A percentile compares a stretch with the other conserved stretches of the same genome.
Conservation (phyloP, 1,140 invertebrate species). For the Scaptomyza hsui region DNA sequence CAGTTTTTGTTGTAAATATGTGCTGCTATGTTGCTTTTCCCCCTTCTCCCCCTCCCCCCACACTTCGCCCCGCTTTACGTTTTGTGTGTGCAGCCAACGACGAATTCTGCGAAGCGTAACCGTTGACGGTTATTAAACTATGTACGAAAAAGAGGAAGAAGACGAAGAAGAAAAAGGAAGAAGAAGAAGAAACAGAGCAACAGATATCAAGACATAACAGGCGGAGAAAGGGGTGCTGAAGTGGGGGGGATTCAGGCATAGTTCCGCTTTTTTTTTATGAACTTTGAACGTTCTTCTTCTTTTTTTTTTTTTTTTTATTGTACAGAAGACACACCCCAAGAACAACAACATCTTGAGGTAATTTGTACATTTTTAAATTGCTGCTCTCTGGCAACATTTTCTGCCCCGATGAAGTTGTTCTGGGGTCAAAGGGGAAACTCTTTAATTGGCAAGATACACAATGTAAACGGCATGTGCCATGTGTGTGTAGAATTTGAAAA, state of each 20-base stretch:
- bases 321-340: conserved; percentile 21
- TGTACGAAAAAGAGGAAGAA: conserved; percentile 40
- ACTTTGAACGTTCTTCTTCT: conserved; percentile 34
- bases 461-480: conserved; percentile 22
- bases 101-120: conserved; percentile 63
- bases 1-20: neutral
- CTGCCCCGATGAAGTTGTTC: conserved; percentile 71
- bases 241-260: conserved; percentile 61
- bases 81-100: conserved; percentile 39
- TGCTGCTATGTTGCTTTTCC: conserved; percentile 1
- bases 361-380: conserved; percentile 30
- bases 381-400: conserved; percentile 30
- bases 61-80: neutral
- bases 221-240: conserved; percentile 5
- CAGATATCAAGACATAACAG: conserved; percentile 44
- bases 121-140: conserved; percentile 76
- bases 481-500: neutral
- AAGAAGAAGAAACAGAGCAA: conserved; percentile 30
- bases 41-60: neutral
- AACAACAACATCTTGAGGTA: conserved; percentile 41
- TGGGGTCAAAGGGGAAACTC: conserved; percentile 56
- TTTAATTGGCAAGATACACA: conserved; percentile 49
- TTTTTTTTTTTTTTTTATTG: no score
- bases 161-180: conserved; percentile 18
- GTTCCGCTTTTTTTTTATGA: conserved; percentile 64